phyloP scores from a whole-genome alignment of 2,113 vertebrate genomes.

The Pedetes capensis region DNA sequence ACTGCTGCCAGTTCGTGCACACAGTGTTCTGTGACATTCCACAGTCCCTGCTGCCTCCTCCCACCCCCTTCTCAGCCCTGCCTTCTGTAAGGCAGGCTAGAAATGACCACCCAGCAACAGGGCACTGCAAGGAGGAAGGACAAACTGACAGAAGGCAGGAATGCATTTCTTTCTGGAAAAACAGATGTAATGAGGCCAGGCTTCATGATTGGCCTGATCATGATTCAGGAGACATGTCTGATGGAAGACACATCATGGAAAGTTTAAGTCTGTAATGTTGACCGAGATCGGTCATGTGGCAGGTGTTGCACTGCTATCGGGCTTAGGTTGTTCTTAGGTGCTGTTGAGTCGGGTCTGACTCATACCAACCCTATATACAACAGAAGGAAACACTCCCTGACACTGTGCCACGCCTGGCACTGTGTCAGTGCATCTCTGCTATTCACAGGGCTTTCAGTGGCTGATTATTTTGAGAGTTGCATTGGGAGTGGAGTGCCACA shows the following conservation, averaged over 20 bases:
- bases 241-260: background rate
- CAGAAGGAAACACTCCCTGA: no score
- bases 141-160: background rate
- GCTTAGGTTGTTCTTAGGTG: no score
- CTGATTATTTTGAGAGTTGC: no score
- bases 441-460: no score
- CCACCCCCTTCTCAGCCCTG: background rate
- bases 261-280: background rate
- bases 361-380: no score
- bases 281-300: background rate
- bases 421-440: no score
- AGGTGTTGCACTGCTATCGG: no score
- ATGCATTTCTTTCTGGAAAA: background rate
- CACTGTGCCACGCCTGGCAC: no score
- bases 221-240: background rate
- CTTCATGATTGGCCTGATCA: background rate
- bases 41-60: background rate
- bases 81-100: background rate
- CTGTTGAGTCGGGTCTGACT: no score
- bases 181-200: background rate
- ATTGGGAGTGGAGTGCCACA: no score
- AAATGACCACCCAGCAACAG: background rate
- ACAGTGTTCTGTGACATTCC: slow-evolving; percentile 52
- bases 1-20: slow-evolving; percentile 51
- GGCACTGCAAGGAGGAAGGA: background rate